Conservation (phyloP, 2,797 vertebrate genomes). For the Lagorchestes hirsutus region DNA sequence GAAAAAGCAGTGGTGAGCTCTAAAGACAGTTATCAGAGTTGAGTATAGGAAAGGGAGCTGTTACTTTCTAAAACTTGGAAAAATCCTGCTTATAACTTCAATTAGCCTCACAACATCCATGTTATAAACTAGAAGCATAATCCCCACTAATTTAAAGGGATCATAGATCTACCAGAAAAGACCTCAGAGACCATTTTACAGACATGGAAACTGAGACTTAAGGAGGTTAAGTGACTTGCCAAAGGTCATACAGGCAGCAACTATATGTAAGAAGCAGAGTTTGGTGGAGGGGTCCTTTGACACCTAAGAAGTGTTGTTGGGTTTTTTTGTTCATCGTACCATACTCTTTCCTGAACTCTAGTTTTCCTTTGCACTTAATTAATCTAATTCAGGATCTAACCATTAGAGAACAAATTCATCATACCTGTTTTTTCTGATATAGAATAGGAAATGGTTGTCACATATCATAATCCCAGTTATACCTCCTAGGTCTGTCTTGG, state of each 20-base stretch:
- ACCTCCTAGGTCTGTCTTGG: neutral
- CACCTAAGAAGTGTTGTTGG: neutral
- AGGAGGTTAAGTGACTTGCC: neutral
- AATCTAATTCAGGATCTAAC: neutral
- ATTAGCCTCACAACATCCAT: neutral
- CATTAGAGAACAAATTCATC: neutral
- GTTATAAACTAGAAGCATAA: neutral
- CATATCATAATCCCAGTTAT: neutral
- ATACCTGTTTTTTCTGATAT: neutral
- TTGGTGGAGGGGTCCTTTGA: neutral
- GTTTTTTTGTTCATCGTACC: neutral
- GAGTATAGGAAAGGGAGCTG: too few species aligned
- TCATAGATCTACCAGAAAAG: neutral
- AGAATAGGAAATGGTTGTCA: neutral
- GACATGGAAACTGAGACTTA: neutral
- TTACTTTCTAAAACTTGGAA: neutral
- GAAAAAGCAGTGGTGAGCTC: neutral
- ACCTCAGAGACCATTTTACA: neutral
- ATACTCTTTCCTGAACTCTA: neutral
- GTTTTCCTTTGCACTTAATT: neutral
- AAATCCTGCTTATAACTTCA: neutral
- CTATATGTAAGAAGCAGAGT: neutral
- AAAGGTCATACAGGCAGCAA: neutral
- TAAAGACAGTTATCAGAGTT: neutral
- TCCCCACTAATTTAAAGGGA: neutral